Evolutionary conservation across 2,888 invertebrate species (phyloP).

Genomic region (Xanthia icteritia): DNA sequence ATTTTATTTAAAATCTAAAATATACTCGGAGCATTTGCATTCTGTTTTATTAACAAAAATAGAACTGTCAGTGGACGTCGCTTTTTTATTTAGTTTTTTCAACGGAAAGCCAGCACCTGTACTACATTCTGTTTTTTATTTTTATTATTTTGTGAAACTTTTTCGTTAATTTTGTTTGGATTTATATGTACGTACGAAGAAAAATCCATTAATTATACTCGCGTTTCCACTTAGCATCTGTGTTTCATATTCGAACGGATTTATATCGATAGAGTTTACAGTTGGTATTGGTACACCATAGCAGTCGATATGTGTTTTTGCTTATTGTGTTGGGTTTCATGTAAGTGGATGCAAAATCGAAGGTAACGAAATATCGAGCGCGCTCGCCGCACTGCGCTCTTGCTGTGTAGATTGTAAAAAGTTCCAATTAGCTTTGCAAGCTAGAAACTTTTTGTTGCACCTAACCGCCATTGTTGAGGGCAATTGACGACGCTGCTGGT

Average conservation of each 20-base stretch:
- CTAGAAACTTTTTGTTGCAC: conserved; percentile 4
- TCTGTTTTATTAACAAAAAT: not conserved
- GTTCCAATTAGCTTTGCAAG: conserved; percentile 10
- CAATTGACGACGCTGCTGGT: not conserved
- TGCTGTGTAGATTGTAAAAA: not conserved
- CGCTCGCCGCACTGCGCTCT: not conserved
- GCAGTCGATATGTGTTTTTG: not conserved
- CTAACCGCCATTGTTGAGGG: not conserved
- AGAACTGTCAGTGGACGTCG: not conserved
- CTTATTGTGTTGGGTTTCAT: not conserved
- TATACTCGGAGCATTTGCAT: not conserved
- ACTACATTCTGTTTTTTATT: not conserved
- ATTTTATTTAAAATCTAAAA: not conserved
- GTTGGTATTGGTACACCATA: not conserved
- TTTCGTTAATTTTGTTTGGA: not conserved
- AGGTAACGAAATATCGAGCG: not conserved
- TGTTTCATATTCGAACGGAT: not conserved
- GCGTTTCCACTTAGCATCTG: not conserved
- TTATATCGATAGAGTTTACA: not conserved
- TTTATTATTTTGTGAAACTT: not conserved
- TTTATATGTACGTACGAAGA: not conserved
- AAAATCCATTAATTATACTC: not conserved
- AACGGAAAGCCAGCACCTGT: not conserved
- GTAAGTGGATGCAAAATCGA: conserved; percentile 16
- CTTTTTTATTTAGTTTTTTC: not conserved